Percentiles rank a stretch among this genome's conserved stretches.
phyloP scores from a whole-genome alignment of 2,888 invertebrate genomes.

The Eupithecia subfuscata region DNA sequence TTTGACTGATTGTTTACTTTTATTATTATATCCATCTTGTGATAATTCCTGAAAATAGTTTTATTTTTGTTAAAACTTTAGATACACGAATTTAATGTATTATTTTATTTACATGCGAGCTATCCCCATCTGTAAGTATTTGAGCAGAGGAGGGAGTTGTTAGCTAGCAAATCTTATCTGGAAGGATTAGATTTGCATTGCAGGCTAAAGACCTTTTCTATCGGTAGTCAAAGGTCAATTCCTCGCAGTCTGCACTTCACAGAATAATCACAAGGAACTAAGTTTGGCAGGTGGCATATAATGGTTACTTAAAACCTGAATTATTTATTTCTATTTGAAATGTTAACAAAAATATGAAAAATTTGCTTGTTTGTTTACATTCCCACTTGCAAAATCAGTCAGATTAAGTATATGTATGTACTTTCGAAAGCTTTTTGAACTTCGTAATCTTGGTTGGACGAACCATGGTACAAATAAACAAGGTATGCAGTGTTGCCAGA shows the following conservation, averaged over 20 bases:
- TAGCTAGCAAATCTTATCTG: neutral
- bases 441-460: too few relatives aligned
- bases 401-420: too few relatives aligned
- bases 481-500: too few relatives aligned
- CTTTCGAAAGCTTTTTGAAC: too few relatives aligned
- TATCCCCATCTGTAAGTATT: neutral
- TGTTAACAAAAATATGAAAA: neutral
- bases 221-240: conserved; percentile 4
- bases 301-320: neutral
- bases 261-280: neutral
- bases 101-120: neutral
- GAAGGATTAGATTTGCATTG: neutral
- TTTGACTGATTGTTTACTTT: conserved; percentile 82
- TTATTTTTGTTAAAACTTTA: neutral
- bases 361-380: neutral
- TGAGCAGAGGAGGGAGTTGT: neutral
- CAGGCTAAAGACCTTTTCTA: neutral
- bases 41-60: neutral
- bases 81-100: neutral
- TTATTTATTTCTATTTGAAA: neutral
- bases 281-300: neutral
- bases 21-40: conserved; percentile 73
- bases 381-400: too few relatives aligned
- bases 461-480: too few relatives aligned
- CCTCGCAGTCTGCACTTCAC: neutral